A percentile compares a stretch with the other conserved stretches of the same genome.
phyloP scores from a whole-genome alignment of 2,113 vertebrate genomes.

The Gymnobelideus leadbeateri region DNA sequence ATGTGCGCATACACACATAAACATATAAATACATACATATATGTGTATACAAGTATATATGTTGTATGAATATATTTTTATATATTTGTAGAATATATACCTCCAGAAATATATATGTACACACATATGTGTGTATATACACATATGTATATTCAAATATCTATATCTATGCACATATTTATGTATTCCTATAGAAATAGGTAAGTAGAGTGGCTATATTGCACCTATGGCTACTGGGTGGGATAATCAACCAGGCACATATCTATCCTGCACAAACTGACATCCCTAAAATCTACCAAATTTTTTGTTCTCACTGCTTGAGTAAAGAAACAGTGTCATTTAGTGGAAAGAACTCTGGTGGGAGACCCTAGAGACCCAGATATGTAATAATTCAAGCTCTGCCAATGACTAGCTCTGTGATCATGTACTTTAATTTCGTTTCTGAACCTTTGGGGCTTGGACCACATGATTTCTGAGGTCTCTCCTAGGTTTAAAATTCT shows the following conservation, averaged over 20 bases:
- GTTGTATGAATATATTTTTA: too few relatives aligned
- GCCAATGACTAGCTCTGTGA: neutral
- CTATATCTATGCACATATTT: neutral
- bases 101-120: too few relatives aligned
- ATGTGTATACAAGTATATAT: neutral
- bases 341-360: neutral
- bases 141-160: neutral
- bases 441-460: neutral
- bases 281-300: neutral
- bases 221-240: neutral
- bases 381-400: neutral
- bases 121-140: neutral
- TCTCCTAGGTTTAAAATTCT: neutral
- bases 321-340: neutral
- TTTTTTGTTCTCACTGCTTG: neutral
- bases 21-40: too few relatives aligned
- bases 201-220: neutral
- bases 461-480: neutral
- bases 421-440: neutral
- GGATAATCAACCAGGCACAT: neutral
- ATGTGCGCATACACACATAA: too few relatives aligned
- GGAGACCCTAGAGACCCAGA: neutral
- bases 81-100: too few relatives aligned
- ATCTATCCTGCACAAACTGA: neutral
- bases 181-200: neutral